phyloP scores from a whole-genome alignment of 2,888 invertebrate species.

The Deroplatys truncata region DNA sequence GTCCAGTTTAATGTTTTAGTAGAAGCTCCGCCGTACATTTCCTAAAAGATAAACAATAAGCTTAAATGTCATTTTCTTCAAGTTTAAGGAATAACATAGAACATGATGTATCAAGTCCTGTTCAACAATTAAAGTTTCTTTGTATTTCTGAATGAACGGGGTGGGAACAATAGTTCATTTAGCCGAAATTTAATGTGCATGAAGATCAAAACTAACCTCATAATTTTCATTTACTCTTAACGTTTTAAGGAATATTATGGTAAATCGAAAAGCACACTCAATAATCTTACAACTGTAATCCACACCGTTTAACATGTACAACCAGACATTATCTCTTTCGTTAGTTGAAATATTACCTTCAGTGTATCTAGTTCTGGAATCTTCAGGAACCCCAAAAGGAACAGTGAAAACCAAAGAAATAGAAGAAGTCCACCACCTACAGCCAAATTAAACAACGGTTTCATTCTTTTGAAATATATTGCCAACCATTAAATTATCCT shows the following conservation, averaged over 20 bases:
- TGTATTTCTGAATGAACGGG: no score
- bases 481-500: neutral
- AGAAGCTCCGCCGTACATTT: neutral
- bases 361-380: neutral
- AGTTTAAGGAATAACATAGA: no score
- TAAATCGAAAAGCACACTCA: no score
- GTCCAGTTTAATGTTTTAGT: conserved; percentile 22
- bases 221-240: neutral
- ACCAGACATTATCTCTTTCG: neutral
- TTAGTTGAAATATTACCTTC: neutral
- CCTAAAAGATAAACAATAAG: neutral
- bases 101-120: no score
- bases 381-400: neutral
- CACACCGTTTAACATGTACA: neutral
- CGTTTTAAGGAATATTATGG: no score
- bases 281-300: no score
- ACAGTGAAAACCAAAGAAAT: neutral
- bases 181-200: neutral
- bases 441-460: neutral
- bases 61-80: no score
- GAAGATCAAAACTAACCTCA: neutral
- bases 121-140: no score
- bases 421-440: neutral
- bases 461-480: neutral
- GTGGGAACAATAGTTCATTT: no score